Evolutionary conservation across 2,888 invertebrate species (phyloP), one percentile per base, ranked within the genome.

Genomic region (Amorpha juglandis): DNA sequence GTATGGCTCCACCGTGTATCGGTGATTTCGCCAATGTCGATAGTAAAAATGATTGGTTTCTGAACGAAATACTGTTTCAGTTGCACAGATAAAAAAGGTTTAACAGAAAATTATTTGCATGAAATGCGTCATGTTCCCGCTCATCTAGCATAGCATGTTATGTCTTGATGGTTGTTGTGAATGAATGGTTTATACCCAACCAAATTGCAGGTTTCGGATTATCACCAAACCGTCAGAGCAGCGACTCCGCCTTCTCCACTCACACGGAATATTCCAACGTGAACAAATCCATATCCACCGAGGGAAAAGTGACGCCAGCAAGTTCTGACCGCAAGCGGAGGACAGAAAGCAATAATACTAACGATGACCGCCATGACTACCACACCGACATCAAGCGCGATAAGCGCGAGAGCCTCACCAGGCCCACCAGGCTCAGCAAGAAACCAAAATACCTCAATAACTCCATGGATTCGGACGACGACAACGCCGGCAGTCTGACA

Each of bases 211-310:
- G 91, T 47, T 91, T 91, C 73, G 87, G 83, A 9, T 84, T 89
- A 1, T 88, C 90, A 55, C 83, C 87, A 0, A 91, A 85, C 69
- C 84, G 93, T 55, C 90, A 92, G 71, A 94, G 92, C 78, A 92
- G 92, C 66, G 93, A 94, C 74, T 94, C 93, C 0, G 92, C 92
- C 0, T 91, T 93, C 72, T 93, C 93, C 9, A 87, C 86, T 42
- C 87, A 89, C 65, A 91, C 93, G 0, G 92, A 94, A 69, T 77
- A 81, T 65, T 91, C 92, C 1, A 84, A 82, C 65, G 74, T 83
- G 48, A 83, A 79, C 4, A 90, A 91, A 75, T 78, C 87, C 0
- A 82, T 85, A 11, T 80, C 86, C 1, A 74, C 71, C 1, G 91
- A 89, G 68, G 80, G 72, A 45, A 84, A 87, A 71, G 70, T 74